Base-by-base conservation (phyloP, 2,113 vertebrate genomes). In the Ancistrus triradiatus region DNA sequence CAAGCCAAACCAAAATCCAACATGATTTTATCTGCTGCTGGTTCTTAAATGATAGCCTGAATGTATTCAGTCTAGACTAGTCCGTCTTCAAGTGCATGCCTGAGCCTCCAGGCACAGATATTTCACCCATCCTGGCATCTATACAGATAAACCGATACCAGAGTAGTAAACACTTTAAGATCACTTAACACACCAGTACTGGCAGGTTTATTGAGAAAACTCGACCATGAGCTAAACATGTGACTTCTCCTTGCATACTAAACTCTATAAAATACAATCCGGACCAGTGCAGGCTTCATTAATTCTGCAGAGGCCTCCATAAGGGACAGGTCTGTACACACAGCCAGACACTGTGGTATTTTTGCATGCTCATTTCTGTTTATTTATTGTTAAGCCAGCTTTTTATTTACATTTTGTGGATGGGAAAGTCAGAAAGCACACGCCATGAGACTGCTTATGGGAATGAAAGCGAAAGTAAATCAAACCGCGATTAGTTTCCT, bases 381-480 rank as follows among this genome's bases (percentile, higher is more conserved):
- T 83, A 75, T 78, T 82, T 78, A 74, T 82, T 78, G 73, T 77
- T 72, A 67, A 49, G 72, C 68, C 68, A 71, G 67, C 68, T n/a
- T n/a, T n/a, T n/a, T 74, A 80, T 69, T 84, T 79, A 74, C 66
- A 70, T 57, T 73, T 81, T 72, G 77, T 79, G 57, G 71, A 80
- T 63, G 66, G 57, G 61, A 59, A 77, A 18, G 77, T 79, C 75
- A 72, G 62, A 66, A 77, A 75, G 78, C 63, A 80, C 52, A 67
- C 33, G 63, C 60, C n/a, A 33, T 44, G 44, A 76, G 63, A 74
- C 24, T 24, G 10, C 58, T 73, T 62, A 68, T 46, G 63, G 77
- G 62, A 55, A 4, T 53, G 25, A 42, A 33, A 50, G 59, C 38
- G 40, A 43, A 9, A 18, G 5, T 31, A n/a, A n/a, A n/a, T n/a